Evolutionary conservation across 2,888 invertebrate species (phyloP), one percentile per base, ranked within the genome.

Genomic region (Eupithecia exiguata): DNA sequence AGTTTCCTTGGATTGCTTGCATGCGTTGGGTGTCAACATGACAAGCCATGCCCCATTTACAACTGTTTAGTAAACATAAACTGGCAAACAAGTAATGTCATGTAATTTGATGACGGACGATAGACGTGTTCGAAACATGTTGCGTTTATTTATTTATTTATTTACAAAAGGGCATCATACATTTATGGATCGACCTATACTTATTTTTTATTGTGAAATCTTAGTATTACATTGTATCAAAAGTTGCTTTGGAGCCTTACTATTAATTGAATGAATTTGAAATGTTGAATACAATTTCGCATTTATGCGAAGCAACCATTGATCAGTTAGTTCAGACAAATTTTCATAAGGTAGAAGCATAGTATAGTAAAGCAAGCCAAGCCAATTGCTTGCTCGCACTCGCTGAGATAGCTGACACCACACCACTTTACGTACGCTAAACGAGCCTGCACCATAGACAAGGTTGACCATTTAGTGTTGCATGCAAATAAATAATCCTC

Each of bases 381-480:
- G 40, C 40, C 38, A 38, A 7, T 38, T 38, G 40, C 4, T 21
- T 3, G 10, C n/a, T 61, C 25, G 61, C 30, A 58, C 25, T 36
- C 30, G 30, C 46, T 46, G 38, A 30, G 30, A 5, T 16, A 43
- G 43, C 16, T 18, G 14, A 40, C 40, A 40, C 14, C 14, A 40
- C 40, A 30, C 30, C 30, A 30, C 14, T 4, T 40, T 14, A n/a
- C n/a, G n/a, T 46, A 38, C 9, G 46, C 46, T 46, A 46, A 67
- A 71, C 67, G 66, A 66, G 53, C 35, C 38, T 18, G 7, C 25
- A 14, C 71, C 67, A 71, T 71, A 71, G 71, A 71, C 71, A 58
- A 71, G 21, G 14, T 43, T 10, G 3, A 40, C 7, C 30, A 30
- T 5, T 30, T 5, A 58, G 58, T 67, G 43, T 71, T 67, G 30